Evolutionary conservation across 2,888 invertebrate species (phyloP).

Genomic region (Sphecodes monilicornis): DNA sequence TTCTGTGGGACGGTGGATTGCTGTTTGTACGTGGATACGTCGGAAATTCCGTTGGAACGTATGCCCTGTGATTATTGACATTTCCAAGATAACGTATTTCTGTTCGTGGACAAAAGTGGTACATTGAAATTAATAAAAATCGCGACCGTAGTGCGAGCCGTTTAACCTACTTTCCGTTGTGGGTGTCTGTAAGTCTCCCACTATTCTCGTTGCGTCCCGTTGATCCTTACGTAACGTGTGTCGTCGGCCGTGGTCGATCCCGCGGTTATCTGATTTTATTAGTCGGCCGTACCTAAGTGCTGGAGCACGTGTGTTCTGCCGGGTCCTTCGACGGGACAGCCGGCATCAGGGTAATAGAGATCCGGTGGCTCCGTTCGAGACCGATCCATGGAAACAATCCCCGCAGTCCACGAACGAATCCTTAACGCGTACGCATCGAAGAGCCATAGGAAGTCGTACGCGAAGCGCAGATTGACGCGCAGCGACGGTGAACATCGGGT

Average conservation of each 20-base stretch:
- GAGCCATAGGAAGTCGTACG: neutral
- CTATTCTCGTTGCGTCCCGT: constrained; percentile 30
- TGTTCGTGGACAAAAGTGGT: neutral
- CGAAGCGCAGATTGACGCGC: neutral
- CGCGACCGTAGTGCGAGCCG: constrained; percentile 42
- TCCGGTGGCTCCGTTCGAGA: neutral
- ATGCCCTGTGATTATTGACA: neutral
- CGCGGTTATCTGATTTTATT: constrained; percentile 69
- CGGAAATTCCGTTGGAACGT: neutral
- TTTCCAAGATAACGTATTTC: neutral
- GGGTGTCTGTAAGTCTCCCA: constrained; percentile 44
- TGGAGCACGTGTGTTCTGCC: constrained; percentile 24
- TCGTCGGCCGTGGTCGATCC: constrained; percentile 44
- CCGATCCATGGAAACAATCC: constrained; percentile 10
- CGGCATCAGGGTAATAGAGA: neutral
- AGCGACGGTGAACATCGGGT: constrained; percentile 36
- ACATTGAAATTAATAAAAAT: neutral
- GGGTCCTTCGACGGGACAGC: neutral
- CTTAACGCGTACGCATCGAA: neutral
- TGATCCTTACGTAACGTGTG: constrained; percentile 63
- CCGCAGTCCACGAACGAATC: neutral
- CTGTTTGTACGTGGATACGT: neutral
- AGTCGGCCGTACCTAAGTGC: constrained; percentile 39
- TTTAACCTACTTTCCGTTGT: constrained; percentile 55
- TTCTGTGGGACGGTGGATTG: neutral